Evolutionary conservation across 2,888 invertebrate species (phyloP).

Genomic region (Automeris io): DNA sequence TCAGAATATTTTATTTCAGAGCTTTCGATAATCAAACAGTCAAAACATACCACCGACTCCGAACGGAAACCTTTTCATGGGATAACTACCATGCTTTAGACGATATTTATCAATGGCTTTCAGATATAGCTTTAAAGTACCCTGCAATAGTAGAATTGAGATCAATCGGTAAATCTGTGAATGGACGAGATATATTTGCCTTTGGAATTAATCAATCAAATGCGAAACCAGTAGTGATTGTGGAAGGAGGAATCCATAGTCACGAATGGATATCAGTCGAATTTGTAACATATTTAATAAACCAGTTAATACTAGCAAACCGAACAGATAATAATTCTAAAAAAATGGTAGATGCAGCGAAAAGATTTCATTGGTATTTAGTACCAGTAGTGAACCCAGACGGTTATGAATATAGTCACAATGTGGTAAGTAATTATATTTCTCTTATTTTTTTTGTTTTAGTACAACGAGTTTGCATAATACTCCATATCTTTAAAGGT

Average conservation of each 20-base stretch:
- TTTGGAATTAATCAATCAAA: conserved; percentile 23
- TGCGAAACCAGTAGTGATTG: conserved; percentile 60
- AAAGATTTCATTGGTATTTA: conserved; percentile 80
- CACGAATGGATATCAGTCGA: conserved; percentile 85
- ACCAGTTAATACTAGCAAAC: conserved; percentile 58
- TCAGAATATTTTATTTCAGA: conserved; percentile 28
- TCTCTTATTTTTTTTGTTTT: not conserved
- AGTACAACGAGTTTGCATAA: no score
- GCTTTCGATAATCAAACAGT: conserved; percentile 40
- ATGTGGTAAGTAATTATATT: conserved; percentile 15
- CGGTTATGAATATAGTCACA: conserved; percentile 27
- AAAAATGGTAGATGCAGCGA: conserved; percentile 47
- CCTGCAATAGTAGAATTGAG: conserved; percentile 45
- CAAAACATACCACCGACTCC: conserved; percentile 25
- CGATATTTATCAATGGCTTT: conserved; percentile 78
- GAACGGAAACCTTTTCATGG: conserved; percentile 53
- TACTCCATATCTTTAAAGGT: no score
- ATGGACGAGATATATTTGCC: conserved; percentile 56
- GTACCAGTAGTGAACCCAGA: conserved; percentile 86
- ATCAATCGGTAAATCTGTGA: conserved; percentile 56
- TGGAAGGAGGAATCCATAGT: conserved; percentile 82
- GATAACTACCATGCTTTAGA: conserved; percentile 75
- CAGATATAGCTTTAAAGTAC: conserved; percentile 53
- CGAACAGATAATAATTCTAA: conserved; percentile 37
- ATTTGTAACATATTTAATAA: conserved; percentile 75